Evolutionary conservation across 2,797 vertebrate genomes (phyloP).

Genomic region (Yasuhikotakia modesta): DNA sequence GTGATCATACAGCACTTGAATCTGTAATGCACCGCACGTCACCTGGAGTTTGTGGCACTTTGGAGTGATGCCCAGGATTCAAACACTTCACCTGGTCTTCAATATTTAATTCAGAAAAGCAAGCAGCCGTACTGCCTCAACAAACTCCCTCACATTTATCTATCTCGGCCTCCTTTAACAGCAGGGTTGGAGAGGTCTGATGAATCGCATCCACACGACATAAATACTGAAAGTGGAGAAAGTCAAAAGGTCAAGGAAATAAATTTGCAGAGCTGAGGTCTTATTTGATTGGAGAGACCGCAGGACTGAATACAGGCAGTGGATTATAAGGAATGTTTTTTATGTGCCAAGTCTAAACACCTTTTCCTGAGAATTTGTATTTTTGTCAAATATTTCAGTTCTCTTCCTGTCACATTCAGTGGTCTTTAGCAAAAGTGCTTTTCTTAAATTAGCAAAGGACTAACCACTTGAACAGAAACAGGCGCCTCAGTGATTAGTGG

Average conservation of each 20-base stretch:
- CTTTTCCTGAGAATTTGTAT: neutral
- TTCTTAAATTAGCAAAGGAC: neutral
- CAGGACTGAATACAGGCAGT: neutral
- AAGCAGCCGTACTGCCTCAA: conserved; percentile 11
- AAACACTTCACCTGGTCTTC: conserved; percentile 31
- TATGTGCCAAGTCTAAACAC: neutral
- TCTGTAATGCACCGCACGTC: conserved; percentile 20
- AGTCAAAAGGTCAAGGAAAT: conserved; percentile 7
- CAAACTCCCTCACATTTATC: conserved; percentile 28
- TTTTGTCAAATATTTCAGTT: neutral
- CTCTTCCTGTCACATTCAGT: neutral
- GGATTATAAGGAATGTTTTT: neutral
- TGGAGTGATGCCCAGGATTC: conserved; percentile 26
- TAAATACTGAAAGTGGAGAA: neutral
- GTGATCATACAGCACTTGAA: conserved; percentile 5
- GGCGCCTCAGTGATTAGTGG: too few species aligned
- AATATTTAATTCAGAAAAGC: conserved; percentile 44
- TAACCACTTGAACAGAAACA: neutral
- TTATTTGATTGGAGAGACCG: conserved; percentile 18
- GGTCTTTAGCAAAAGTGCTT: neutral
- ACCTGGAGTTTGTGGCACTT: conserved; percentile 7
- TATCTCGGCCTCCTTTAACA: neutral
- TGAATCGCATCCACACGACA: neutral
- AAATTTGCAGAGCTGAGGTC: conserved; percentile 1
- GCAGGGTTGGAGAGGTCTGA: neutral